phyloP scores from a whole-genome alignment of 2,888 invertebrate genomes.

The Drosophila bunnanda region DNA sequence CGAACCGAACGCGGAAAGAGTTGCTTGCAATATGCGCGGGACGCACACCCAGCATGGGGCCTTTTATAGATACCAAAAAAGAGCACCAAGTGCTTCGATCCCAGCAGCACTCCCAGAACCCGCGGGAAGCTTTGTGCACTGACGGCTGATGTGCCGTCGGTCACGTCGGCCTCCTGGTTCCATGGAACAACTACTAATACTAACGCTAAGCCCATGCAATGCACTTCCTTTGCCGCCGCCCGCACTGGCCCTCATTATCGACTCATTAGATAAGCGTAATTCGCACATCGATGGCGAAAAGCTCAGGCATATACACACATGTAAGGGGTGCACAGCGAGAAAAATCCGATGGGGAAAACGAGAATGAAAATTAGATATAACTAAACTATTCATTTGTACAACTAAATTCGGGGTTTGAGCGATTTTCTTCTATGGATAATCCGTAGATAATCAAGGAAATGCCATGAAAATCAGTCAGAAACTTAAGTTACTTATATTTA shows the following conservation, averaged over 20 bases:
- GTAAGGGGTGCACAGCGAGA: background rate
- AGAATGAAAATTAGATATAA: too few species aligned
- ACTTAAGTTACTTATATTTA: background rate
- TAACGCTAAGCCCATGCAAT: constrained; percentile 21
- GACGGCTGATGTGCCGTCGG: constrained; percentile 57
- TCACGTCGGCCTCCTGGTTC: constrained; percentile 60
- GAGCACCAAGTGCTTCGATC: background rate
- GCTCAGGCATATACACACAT: constrained; percentile 9
- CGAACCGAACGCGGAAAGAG: constrained; percentile 26
- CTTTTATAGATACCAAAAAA: constrained; percentile 51
- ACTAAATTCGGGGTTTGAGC: background rate
- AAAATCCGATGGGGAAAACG: background rate
- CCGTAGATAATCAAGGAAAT: too few species aligned
- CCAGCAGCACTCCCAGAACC: constrained; percentile 12
- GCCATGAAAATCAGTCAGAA: background rate
- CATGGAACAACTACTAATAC: background rate
- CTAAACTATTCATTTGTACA: background rate
- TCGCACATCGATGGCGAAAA: constrained; percentile 52
- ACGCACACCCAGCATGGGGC: constrained; percentile 49
- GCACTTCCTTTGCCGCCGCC: constrained; percentile 46
- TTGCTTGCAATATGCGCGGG: constrained; percentile 60
- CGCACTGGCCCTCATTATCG: constrained; percentile 57
- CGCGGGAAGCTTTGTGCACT: constrained; percentile 51
- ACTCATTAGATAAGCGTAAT: constrained; percentile 66
- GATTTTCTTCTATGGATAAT: too few species aligned